These are phyloP conservation scores for Cylloceria caligata DNA, from an alignment of 2,888 invertebrate species.

Conservation along the genomic window DNA sequence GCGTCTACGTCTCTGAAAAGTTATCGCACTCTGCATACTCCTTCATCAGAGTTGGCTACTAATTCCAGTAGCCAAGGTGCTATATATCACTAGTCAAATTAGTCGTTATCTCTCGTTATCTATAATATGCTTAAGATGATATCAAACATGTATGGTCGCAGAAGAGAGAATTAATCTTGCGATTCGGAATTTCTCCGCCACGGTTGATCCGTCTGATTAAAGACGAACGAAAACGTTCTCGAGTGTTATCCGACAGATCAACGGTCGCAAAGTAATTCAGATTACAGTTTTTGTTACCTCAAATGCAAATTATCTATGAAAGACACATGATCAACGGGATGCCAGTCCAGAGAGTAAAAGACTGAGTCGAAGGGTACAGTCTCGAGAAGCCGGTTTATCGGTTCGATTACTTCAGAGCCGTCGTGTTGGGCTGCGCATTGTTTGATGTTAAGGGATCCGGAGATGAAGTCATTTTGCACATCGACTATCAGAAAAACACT, in stretches of 20 bases:
- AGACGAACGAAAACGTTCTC: too few species aligned
- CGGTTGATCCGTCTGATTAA: too few species aligned
- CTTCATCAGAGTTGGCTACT: not conserved
- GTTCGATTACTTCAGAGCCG: slow-evolving; percentile 95
- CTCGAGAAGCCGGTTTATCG: slow-evolving; percentile 94
- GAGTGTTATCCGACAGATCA: too few species aligned
- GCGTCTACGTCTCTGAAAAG: slow-evolving; percentile 79
- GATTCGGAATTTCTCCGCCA: too few species aligned
- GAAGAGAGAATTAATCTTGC: too few species aligned
- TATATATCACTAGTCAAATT: too few species aligned
- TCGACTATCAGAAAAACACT: slow-evolving; percentile 97
- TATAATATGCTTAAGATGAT: too few species aligned
- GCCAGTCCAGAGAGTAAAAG: slow-evolving; percentile 98
- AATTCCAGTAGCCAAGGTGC: not conserved
- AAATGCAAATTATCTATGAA: slow-evolving; percentile 95
- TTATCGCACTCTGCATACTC: not conserved
- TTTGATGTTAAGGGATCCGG: slow-evolving; percentile 96
- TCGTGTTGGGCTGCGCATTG: slow-evolving; percentile 97
- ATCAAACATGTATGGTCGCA: too few species aligned
- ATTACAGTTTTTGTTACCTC: too few species aligned
- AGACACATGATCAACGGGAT: slow-evolving; percentile 97
- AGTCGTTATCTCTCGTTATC: too few species aligned
- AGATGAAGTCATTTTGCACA: slow-evolving; percentile 99
- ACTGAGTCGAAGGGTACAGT: slow-evolving; percentile 93
- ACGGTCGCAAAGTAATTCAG: too few species aligned